Base-by-base conservation (phyloP, 2,113 vertebrate species). In the Lepisosteus oculatus region DNA sequence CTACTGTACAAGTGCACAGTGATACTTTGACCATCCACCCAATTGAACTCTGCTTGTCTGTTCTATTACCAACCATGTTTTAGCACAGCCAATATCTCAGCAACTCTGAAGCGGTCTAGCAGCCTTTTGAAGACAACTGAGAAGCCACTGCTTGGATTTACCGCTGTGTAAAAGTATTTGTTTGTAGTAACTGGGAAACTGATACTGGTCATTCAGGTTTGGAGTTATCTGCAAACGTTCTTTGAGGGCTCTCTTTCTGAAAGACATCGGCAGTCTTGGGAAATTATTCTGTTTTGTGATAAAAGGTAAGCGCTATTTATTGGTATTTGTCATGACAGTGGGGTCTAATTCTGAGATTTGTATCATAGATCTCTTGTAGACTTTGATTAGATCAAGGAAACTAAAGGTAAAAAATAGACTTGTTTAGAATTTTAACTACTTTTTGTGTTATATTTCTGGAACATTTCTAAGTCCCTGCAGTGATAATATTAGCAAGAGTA, bases 141-240 rank as follows among this genome's bases (percentile, higher is more conserved):
- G 7, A 59, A 59, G 56, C 56, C 56, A 59, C 12, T 59, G 56
- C 7, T 54, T 17, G 61, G 55, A 43, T 72, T 55, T 63, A 65
- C 64, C 64, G 43, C 17, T 42, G 47, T 15, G 61, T 55, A 13
- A 54, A 55, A 61, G 47, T 54, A 13, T 65, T 64, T 72, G 70
- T 63, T 72, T 61, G 54, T 12, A 41, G 70, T 65, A 64, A 72
- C 70, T 14, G 70, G 55, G 54, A 51, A 72, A 29, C 51, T 15
- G 64, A 29, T 61, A 63, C 43, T 9, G 43, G 45, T 43, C 41
- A 17, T 44, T 71, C 14, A 47, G 47, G 61, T 55, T 14, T 65
- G 62, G 47, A 72, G 70, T 72, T 55, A 65, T 47, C 11, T 44
- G 54, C 55, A 17, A 63, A n/a, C 29, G 42, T 72, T 65, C 51